Base-by-base conservation (phyloP, 2,888 invertebrate genomes). In the Drosophila emarginata region DNA sequence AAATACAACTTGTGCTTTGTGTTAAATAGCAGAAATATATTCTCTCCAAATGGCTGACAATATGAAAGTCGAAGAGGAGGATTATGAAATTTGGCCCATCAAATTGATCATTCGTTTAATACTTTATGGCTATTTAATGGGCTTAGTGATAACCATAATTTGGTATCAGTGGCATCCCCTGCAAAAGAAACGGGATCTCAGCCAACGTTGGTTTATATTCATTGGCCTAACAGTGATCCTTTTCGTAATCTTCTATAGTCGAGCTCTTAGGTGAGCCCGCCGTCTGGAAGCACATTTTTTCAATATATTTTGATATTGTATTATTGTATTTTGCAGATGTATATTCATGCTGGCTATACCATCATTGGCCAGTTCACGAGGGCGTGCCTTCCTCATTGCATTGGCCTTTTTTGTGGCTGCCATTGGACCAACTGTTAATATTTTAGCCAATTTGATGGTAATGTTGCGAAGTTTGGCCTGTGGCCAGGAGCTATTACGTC, bases 351-450 rank as follows among this genome's bases (percentile, higher is more conserved):
- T 97, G 6, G 92, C 95, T 1, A 90, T 96, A 61, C 96, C 96
- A 0, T 96, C 96, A 80, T 93, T 96, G 82, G 96, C 96, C 91
- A 96, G 96, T 1, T 94, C 95, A 26, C 94, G 95, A 14, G 97
- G 96, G 9, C 93, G 96, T n/a, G 95, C 95, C 73, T 94, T 95
- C 0, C 87, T 97, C 11, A 93, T 96, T 32, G 95, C 96, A 1
- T 95, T 96, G 77, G 95, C 95, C 0, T 93, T 96, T 67, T 93
- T 96, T 3, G 90, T 97, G 32, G 94, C 95, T 0, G 91, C 96
- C 6, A 94, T 95, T 0, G 96, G 97, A 1, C 97, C 97, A 0
- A 94, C 94, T 0, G 94, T 94, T 50, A 97, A 97, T 87, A 95
- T 95, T 0, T 80, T 96, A 18, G 94, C 94, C 86, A 97, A 97